These are phyloP conservation scores for Agraylea sexmaculata DNA, from an alignment of 1,140 invertebrate genomes.

Conservation along the genomic window DNA sequence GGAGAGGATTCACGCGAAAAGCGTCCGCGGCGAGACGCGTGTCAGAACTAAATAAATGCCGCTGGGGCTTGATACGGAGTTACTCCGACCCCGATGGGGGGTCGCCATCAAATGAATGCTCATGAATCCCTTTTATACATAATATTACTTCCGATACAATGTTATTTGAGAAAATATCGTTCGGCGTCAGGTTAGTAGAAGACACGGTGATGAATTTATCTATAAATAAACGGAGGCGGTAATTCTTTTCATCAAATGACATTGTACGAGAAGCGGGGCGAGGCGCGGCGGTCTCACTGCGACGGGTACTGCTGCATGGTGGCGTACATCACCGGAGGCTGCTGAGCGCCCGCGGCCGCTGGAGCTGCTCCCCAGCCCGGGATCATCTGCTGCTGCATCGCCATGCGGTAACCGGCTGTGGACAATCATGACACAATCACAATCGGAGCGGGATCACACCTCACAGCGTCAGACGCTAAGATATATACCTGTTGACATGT, in stretches of 20 bases:
- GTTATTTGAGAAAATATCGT: too few relatives aligned
- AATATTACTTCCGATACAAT: too few relatives aligned
- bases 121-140: too few relatives aligned
- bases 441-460: slow-evolving; percentile 4
- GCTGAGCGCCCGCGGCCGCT: slow-evolving; percentile 38
- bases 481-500: background rate
- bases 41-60: too few relatives aligned
- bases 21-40: too few relatives aligned
- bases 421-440: slow-evolving; percentile 7
- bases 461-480: background rate
- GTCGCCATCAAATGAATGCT: too few relatives aligned
- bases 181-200: too few relatives aligned
- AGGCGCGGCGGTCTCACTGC: slow-evolving; percentile 56
- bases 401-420: slow-evolving; percentile 34
- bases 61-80: too few relatives aligned
- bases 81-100: too few relatives aligned
- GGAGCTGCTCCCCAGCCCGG: slow-evolving; percentile 44
- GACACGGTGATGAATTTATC: too few relatives aligned
- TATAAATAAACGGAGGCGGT: background rate
- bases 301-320: slow-evolving; percentile 69
- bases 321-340: slow-evolving; percentile 60
- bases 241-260: background rate
- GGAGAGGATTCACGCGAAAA: too few relatives aligned
- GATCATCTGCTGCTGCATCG: slow-evolving; percentile 37
- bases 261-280: slow-evolving; percentile 16